These are phyloP conservation scores for Tapera naevia DNA, from an alignment of 2,797 vertebrate species.

Conservation along the genomic window DNA sequence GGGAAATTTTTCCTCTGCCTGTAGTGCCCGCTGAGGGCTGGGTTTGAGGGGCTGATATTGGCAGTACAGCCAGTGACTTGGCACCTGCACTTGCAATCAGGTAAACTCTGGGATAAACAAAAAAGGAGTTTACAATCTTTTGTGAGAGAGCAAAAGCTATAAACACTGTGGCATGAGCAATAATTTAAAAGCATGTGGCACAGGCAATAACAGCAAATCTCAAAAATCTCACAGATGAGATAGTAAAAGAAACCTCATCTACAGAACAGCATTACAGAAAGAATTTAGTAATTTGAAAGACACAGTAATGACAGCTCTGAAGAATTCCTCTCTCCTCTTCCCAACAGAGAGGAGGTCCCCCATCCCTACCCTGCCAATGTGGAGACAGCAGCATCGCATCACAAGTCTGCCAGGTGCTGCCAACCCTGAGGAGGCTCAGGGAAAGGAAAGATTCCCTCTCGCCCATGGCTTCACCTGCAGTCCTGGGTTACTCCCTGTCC, in stretches of 20 bases:
- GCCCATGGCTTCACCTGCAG: not conserved
- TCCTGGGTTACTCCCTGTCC: too few relatives aligned
- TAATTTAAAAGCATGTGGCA: not conserved
- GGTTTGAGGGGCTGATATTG: fast-evolving
- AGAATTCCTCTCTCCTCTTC: not conserved
- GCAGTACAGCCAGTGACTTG: fast-evolving
- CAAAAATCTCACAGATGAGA: not conserved
- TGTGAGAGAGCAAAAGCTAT: not conserved
- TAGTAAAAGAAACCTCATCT: not conserved
- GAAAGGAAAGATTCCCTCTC: not conserved
- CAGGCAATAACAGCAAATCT: not conserved
- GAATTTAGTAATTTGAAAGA: not conserved
- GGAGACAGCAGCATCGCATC: not conserved
- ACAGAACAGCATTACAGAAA: not conserved
- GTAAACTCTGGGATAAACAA: not conserved
- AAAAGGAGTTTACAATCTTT: not conserved
- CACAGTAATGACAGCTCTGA: not conserved
- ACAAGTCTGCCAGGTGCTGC: not conserved
- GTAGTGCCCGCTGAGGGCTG: fast-evolving
- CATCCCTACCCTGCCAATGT: too few relatives aligned
- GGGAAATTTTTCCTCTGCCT: not conserved
- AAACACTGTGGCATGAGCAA: not conserved
- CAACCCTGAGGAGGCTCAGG: not conserved
- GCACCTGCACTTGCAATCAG: fast-evolving
- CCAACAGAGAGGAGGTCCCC: fast-evolving